Evolutionary conservation across 2,888 invertebrate genomes (phyloP), one percentile per base, ranked within the genome.

Genomic region (Atethmia centrago): DNA sequence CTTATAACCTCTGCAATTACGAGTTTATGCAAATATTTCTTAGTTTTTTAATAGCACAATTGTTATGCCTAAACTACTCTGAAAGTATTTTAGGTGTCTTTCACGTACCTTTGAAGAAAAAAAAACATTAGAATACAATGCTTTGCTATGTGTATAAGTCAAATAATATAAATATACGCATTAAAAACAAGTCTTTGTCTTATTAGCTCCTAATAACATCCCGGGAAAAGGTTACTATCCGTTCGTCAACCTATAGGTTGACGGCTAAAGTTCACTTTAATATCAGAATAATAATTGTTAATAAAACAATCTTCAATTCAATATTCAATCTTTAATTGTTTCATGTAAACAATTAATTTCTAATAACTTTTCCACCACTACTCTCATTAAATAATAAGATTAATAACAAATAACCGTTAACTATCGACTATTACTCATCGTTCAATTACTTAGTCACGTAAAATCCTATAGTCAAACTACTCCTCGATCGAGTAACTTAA

Each of bases 281-380:
- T 28, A 40, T 69, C 12, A 12, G 2, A 51, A n/a, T n/a, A n/a
- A n/a, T n/a, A n/a, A n/a, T n/a, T n/a, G n/a, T n/a, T n/a, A n/a
- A n/a, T n/a, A n/a, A n/a, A n/a, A n/a, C n/a, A n/a, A n/a, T n/a
- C n/a, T n/a, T n/a, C n/a, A n/a, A n/a, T n/a, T n/a, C n/a, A n/a
- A n/a, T n/a, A n/a, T n/a, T n/a, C n/a, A n/a, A n/a, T n/a, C n/a
- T n/a, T n/a, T n/a, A n/a, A n/a, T n/a, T n/a, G n/a, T 42, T 70
- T 70, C 16, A 21, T 42, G n/a, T 4, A 87, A 89, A 88, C 88
- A 89, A 89, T 89, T 87, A 71, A 66, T 66, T 77, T n/a, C n/a
- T n/a, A n/a, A n/a, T n/a, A n/a, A 77, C 56, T 63, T 71, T 42
- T 47, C 40, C 25, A 49, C 25, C 25, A 19, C 28, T 45, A 28